Percentiles rank a stretch among this genome's conserved stretches.
Conservation (phyloP, 2,888 invertebrate genomes). For the Linnaemya tessellans region DNA sequence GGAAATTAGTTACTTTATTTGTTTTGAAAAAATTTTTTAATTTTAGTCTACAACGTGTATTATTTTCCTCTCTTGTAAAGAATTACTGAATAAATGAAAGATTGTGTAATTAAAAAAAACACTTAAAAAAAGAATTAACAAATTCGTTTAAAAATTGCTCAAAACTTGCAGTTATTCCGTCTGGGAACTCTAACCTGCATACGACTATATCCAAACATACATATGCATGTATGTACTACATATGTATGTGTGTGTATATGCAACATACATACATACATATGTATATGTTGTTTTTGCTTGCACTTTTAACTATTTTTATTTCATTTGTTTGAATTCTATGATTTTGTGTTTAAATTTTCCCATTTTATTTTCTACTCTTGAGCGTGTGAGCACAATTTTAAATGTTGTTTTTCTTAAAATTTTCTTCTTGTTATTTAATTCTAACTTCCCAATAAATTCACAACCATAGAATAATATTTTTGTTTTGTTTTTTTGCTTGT, state of each 20-base stretch:
- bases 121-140: too few species aligned
- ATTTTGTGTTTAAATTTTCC: slow-evolving; percentile 39
- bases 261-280: neutral
- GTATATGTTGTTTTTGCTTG: slow-evolving; percentile 11
- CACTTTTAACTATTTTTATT: slow-evolving; percentile 26
- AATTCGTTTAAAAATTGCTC: too few species aligned
- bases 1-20: too few species aligned
- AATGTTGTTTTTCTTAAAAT: slow-evolving; percentile 31
- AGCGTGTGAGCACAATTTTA: slow-evolving; percentile 15
- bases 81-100: too few species aligned
- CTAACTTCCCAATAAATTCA: slow-evolving; percentile 69
- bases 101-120: too few species aligned
- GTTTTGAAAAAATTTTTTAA: too few species aligned
- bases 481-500: slow-evolving; percentile 30
- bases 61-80: too few species aligned
- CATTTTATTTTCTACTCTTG: neutral
- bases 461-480: slow-evolving; percentile 54
- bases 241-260: neutral
- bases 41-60: too few species aligned
- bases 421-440: slow-evolving; percentile 66
- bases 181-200: too few species aligned
- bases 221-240: neutral
- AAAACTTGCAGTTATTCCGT: too few species aligned
- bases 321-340: slow-evolving; percentile 57
- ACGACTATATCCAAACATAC: neutral